phyloP scores from a whole-genome alignment of 2,888 invertebrate genomes.

The Digitonthophagus gazella region DNA sequence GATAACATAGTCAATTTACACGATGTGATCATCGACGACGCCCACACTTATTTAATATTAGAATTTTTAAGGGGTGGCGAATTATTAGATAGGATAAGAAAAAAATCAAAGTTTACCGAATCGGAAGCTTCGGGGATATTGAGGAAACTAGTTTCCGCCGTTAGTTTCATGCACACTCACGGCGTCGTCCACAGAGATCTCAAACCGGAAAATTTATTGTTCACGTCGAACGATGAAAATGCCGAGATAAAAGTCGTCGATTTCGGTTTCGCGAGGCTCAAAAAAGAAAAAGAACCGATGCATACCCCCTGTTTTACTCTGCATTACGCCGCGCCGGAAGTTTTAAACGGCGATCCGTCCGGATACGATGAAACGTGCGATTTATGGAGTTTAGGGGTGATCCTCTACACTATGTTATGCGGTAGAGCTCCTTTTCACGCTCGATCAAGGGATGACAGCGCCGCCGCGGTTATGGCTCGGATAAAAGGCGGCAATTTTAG shows the following conservation, averaged over 20 bases:
- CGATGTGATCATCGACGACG: slow-evolving; percentile 81
- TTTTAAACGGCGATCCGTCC: slow-evolving; percentile 62
- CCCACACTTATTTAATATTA: slow-evolving; percentile 86
- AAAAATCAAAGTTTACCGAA: slow-evolving; percentile 71
- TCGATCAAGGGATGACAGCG: slow-evolving; percentile 68
- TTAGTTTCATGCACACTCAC: slow-evolving; percentile 79
- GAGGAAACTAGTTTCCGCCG: slow-evolving; percentile 77
- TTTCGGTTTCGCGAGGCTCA: slow-evolving; percentile 90
- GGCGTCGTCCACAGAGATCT: slow-evolving; percentile 90
- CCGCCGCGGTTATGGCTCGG: slow-evolving; percentile 72
- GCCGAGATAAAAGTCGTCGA: slow-evolving; percentile 86
- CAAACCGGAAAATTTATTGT: slow-evolving; percentile 86
- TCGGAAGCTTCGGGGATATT: slow-evolving; percentile 75
- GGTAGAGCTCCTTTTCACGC: slow-evolving; percentile 86
- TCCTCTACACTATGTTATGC: slow-evolving; percentile 70
- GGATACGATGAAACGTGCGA: slow-evolving; percentile 93
- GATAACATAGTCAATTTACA: slow-evolving; percentile 81
- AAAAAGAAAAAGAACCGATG: slow-evolving; percentile 60
- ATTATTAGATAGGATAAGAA: slow-evolving; percentile 65
- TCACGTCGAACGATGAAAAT: slow-evolving; percentile 56
- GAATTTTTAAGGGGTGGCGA: slow-evolving; percentile 86
- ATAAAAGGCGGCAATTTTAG: slow-evolving; percentile 78
- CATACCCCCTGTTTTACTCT: slow-evolving; percentile 92
- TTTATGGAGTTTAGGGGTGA: slow-evolving; percentile 94
- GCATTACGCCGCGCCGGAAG: slow-evolving; percentile 95